Percentiles rank a stretch among this genome's conserved stretches.
phyloP scores from a whole-genome alignment of 2,888 invertebrate species.

The Caenorhabditis sp. region DNA sequence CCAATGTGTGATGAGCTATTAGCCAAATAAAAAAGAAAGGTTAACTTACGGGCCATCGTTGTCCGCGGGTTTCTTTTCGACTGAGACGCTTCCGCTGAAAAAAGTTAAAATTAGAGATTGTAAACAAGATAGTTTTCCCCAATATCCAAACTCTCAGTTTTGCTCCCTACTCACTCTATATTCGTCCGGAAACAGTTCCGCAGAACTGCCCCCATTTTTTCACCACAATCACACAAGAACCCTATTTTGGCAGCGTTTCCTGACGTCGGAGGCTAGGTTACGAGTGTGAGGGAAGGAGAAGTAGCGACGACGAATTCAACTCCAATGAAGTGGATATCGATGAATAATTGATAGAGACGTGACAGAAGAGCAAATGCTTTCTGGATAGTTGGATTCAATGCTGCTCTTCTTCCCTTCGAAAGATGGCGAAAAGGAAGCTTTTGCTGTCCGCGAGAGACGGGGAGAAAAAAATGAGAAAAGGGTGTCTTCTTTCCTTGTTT shows the following conservation, averaged over 20 bases:
- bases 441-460: constrained; percentile 7
- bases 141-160: background rate
- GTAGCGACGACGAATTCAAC: constrained; percentile 26
- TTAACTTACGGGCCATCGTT: constrained; percentile 60
- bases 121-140: background rate
- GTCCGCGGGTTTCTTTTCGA: constrained; percentile 49
- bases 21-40: constrained; percentile 14
- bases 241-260: constrained; percentile 44
- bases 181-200: constrained; percentile 46
- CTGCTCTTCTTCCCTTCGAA: background rate
- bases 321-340: constrained; percentile 27
- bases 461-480: constrained; percentile 11
- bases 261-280: background rate
- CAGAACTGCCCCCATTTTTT: constrained; percentile 50
- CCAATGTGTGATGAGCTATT: constrained; percentile 35
- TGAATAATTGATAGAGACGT: constrained; percentile 37
- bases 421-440: constrained; percentile 7
- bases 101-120: background rate
- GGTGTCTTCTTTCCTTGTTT: constrained; percentile 46
- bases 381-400: constrained; percentile 18
- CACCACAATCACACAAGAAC: constrained; percentile 58
- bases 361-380: constrained; percentile 15
- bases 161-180: constrained; percentile 45
- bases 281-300: background rate
- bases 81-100: constrained; percentile 67